These are phyloP conservation scores for Pristiophorus japonicus DNA, from an alignment of 2,113 vertebrate genomes.

Conservation along the genomic window DNA sequence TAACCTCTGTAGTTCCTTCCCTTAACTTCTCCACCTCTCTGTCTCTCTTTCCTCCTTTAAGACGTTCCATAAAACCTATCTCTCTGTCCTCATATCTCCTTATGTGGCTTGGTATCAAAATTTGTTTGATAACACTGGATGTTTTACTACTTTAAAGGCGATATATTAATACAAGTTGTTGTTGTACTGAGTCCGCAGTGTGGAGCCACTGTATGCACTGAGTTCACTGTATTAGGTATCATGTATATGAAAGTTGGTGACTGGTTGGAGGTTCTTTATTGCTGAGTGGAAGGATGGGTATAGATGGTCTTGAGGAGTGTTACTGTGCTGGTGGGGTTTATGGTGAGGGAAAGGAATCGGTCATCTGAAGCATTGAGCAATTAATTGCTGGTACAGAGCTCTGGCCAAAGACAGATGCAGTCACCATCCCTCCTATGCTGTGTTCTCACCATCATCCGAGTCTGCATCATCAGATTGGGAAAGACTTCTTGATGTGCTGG, in stretches of 20 bases:
- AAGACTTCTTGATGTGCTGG: neutral
- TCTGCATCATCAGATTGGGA: neutral
- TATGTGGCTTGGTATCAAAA: too few relatives aligned
- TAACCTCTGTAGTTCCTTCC: neutral
- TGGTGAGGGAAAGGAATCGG: neutral
- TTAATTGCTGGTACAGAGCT: neutral
- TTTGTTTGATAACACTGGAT: neutral
- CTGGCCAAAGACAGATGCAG: neutral
- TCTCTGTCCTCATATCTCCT: neutral
- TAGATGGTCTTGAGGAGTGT: neutral
- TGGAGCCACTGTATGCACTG: too few relatives aligned
- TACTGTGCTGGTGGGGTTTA: neutral
- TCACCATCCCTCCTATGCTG: neutral
- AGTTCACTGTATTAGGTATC: neutral
- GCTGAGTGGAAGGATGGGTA: neutral
- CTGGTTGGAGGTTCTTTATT: neutral
- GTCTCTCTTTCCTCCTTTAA: neutral
- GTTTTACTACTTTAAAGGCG: neutral
- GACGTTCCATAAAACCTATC: neutral
- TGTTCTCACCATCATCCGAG: neutral
- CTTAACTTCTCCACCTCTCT: neutral
- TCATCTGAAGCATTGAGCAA: neutral
- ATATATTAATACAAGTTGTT: neutral
- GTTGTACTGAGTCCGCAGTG: too few relatives aligned
- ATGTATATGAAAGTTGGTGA: neutral